Base-by-base conservation (phyloP, 2,797 vertebrate genomes). In the Lagocephalus sceleratus region DNA sequence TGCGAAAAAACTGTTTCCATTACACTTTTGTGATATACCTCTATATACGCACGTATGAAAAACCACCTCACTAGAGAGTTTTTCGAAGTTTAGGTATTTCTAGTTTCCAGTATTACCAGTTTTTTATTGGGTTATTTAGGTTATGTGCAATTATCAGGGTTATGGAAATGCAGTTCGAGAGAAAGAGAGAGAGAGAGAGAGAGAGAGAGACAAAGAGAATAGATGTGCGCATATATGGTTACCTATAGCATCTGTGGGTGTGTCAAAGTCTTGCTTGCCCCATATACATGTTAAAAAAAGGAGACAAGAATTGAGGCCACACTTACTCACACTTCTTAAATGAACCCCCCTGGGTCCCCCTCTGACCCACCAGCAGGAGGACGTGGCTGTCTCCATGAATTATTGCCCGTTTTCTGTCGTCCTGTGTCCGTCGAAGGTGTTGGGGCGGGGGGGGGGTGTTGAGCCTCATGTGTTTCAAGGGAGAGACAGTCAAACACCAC, bases 361-460 rank as follows among this genome's bases (percentile, higher is more conserved):
- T 17, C 42, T 71, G 75, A 75, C 47, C 54, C n/a, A 68, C 71
- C 67, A 66, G 68, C 67, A 73, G 78, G 39, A 60, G 70, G 73
- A 62, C 41, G 20, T 60, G 67, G 62, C 71, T 70, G 72, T 65
- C 73, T 77, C 53, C 68, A 63, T 76, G 54, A 78, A 72, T 66
- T 78, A 68, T 73, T 78, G 75, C 73, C 71, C 71, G 79, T 81
- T 83, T 25, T 21, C 61, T 68, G 67, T 56, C 46, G 46, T 60
- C 60, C 50, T 3, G 4, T 57, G 23, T 56, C 67, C 39, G 49
- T 56, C 51, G 25, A 47, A n/a, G n/a, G n/a, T n/a, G n/a, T n/a
- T n/a, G n/a, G n/a, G n/a, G n/a, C 5, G 0, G 25, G 35, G 41
- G 6, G 32, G 32, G 1, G 22, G 39, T 71, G 76, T 62, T 47